Evolutionary conservation across 1,140 invertebrate genomes (phyloP).

Genomic region (Liolophura sinensis): DNA sequence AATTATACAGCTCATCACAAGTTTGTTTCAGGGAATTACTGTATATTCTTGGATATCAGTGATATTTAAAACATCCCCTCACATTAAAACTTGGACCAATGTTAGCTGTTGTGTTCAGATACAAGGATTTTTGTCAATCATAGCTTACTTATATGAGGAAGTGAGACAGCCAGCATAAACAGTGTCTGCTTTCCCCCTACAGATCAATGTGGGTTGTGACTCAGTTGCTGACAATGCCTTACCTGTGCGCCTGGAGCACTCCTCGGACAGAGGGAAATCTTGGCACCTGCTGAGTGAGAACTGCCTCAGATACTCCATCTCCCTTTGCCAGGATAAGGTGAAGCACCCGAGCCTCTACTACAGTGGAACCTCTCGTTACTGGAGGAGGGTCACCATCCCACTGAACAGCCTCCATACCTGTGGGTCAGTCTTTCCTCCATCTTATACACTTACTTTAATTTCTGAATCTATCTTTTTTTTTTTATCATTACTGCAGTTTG

Average conservation of each 20-base stretch:
- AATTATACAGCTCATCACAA: too few species aligned
- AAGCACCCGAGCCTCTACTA: slow-evolving; percentile 55
- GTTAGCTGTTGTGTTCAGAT: too few species aligned
- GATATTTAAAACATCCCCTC: too few species aligned
- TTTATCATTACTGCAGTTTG: too few species aligned
- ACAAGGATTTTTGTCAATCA: too few species aligned
- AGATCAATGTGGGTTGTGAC: slow-evolving; percentile 62
- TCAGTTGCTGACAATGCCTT: slow-evolving; percentile 47
- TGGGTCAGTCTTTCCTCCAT: slow-evolving; percentile 57
- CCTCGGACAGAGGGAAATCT: slow-evolving; percentile 53
- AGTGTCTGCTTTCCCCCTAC: slow-evolving; percentile 5
- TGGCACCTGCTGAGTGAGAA: slow-evolving; percentile 53
- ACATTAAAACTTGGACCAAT: too few species aligned
- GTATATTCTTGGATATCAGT: too few species aligned
- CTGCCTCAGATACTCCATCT: slow-evolving; percentile 36
- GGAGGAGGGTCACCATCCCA: slow-evolving; percentile 57
- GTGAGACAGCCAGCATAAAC: slow-evolving; percentile 2
- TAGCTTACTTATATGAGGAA: too few species aligned
- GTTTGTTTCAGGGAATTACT: too few species aligned
- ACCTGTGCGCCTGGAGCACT: slow-evolving; percentile 58
- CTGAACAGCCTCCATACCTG: slow-evolving; percentile 55
- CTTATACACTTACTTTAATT: slow-evolving; percentile 5
- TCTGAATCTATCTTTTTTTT: not conserved
- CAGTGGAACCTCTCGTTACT: slow-evolving; percentile 51
- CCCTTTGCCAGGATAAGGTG: slow-evolving; percentile 40